phyloP scores from a whole-genome alignment of 2,113 vertebrate genomes.

The Hassar affinis region DNA sequence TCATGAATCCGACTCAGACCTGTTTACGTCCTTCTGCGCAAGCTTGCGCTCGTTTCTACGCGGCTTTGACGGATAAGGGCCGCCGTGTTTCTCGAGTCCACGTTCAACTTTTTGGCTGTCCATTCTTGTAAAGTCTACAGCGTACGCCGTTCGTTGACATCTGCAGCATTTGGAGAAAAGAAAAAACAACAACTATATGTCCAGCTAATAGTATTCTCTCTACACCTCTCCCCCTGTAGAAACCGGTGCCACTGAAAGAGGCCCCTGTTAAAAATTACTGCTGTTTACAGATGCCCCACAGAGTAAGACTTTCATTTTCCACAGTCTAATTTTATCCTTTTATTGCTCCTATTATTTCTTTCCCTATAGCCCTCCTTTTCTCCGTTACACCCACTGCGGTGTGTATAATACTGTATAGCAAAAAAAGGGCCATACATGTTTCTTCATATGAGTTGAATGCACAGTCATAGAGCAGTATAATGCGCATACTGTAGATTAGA shows the following conservation, averaged over 20 bases:
- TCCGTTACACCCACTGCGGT: constrained; percentile 48
- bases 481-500: constrained; percentile 3
- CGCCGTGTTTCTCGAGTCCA: constrained; percentile 12
- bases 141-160: constrained; percentile 29
- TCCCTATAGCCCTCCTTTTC: constrained; percentile 44
- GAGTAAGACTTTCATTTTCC: constrained; percentile 75
- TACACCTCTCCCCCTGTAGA: constrained; percentile 75
- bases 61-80: constrained; percentile 9
- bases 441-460: constrained; percentile 18
- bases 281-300: constrained; percentile 77
- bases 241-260: constrained; percentile 74
- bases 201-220: constrained; percentile 71
- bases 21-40: not conserved
- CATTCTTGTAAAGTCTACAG: constrained; percentile 25
- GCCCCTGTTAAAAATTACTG: constrained; percentile 75
- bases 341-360: constrained; percentile 62
- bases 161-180: constrained; percentile 24
- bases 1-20: not conserved
- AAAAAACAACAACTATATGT: constrained; percentile 5
- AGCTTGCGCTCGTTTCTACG: too few species aligned
- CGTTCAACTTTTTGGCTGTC: constrained; percentile 23
- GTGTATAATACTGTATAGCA: constrained; percentile 40
- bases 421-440: constrained; percentile 43
- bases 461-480: not conserved
- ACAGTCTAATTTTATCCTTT: constrained; percentile 69